A percentile compares a stretch with the other conserved stretches of the same genome.
phyloP scores from a whole-genome alignment of 2,797 vertebrate genomes.

The Psittacula echo region DNA sequence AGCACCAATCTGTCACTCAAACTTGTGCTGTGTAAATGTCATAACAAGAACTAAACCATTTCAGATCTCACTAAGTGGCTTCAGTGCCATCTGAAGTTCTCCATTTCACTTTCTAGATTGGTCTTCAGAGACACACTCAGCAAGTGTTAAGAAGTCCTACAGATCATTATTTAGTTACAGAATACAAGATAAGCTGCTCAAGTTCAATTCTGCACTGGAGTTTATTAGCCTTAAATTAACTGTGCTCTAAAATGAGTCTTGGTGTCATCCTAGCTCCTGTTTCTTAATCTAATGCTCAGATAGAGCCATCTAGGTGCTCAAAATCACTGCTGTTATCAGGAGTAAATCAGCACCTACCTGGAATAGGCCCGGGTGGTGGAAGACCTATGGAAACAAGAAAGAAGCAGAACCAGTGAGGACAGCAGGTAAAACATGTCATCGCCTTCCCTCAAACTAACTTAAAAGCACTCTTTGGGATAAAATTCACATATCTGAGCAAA shows the following conservation, averaged over 20 bases:
- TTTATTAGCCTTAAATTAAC: neutral
- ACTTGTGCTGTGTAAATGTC: neutral
- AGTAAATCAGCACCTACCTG: constrained; percentile 58
- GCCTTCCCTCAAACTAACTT: neutral
- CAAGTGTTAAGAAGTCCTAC: neutral
- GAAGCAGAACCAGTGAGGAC: neutral
- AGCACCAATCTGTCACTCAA: neutral
- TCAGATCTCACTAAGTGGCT: neutral
- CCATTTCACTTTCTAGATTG: neutral
- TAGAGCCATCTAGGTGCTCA: neutral
- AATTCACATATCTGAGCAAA: neutral
- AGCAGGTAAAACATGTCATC: neutral
- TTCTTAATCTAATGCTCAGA: neutral
- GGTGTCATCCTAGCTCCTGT: neutral
- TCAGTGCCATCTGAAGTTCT: neutral
- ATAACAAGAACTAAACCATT: neutral
- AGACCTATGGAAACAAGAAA: constrained; percentile 54
- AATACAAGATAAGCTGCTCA: neutral
- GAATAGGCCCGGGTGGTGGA: constrained; percentile 70
- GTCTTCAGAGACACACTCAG: neutral
- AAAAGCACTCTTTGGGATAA: neutral
- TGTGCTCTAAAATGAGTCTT: neutral
- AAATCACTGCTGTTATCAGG: neutral
- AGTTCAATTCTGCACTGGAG: neutral
- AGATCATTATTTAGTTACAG: neutral